Base-by-base conservation (phyloP, 2,797 vertebrate species). In the Phalanger gymnotis region DNA sequence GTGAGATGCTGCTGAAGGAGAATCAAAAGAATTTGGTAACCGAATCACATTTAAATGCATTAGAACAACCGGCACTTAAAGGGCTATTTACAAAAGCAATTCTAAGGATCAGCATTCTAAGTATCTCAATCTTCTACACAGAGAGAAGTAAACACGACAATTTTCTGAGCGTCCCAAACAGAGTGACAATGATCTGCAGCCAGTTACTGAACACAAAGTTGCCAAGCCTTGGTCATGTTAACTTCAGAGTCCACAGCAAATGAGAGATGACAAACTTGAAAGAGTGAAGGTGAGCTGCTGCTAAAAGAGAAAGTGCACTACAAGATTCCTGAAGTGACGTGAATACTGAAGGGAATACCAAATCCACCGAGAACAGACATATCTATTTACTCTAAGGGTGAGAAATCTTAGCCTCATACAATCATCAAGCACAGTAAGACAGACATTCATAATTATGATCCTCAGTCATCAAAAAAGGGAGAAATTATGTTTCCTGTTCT, bases 401-500 rank as follows among this genome's bases (percentile, higher is more conserved):
- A 87, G 40, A 51, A 87, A 27, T 87, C 40, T 87, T 19, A 81
- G 66, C 22, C 66, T 73, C n/a, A 22, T 40, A 22, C 25, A 73
- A 73, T 40, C 22, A 11, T 10, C 40, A 10, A 19, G 22, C 40
- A 81, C 40, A 81, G 13, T 47, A 81, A 25, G 40, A 47, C 22
- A 27, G 40, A 81, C 19, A 47, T 81, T 81, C 40, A 81, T 11
- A 47, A 47, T 87, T 27, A 87, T 51, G 40, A 27, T 11, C 3
- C 25, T 27, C 25, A 87, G 73, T 87, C 40, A 96, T 54, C 51
- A 97, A 92, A 6, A 94, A 92, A 87, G 25, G 40, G 34, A 66
- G 90, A 73, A 94, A 91, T n/a, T 90, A 53, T 47, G 81, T 53
- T 95, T 90, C 81, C 92, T 56, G 53, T 22, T 47, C 53, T 92